Evolutionary conservation across 2,797 vertebrate species (phyloP), one percentile per base, ranked within the genome.

Genomic region (Aldrovandia affinis): DNA sequence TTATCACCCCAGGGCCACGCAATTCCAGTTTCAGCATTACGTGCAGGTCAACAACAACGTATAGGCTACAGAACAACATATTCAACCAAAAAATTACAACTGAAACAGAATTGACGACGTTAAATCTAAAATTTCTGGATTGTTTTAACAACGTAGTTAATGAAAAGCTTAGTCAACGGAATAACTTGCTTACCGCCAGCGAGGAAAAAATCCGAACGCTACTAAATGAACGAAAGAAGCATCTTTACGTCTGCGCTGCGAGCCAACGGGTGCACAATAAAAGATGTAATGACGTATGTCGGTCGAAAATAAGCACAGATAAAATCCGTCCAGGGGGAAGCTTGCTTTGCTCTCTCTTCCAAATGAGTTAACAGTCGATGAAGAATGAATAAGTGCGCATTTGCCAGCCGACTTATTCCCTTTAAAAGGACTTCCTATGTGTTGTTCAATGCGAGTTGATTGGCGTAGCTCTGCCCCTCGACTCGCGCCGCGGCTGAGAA

Each of bases 401-500:
- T n/a, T 89, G 88, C 89, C 86, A 88, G 92, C 89, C 75, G 87
- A 85, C 88, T 94, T 93, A 94, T 94, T 93, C 92, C 89, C 89
- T 84, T 88, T 91, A 91, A 91, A 91, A 91, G 89, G 90, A 87
- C 85, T 83, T 80, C 84, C n/a, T 42, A 15, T 81, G 88, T 88
- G 89, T 83, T 81, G 85, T 42, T 61, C 84, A 83, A 36, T 87
- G 30, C 33, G 87, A 89, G 89, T 93, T 93, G 93, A 95, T 94
- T 95, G 94, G 92, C 92, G 91, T 68, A 82, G 89, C 89, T 68
- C 89, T 92, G 94, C 92, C 90, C 94, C 95, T 92, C 94, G 94
- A 93, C 94, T 93, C 88, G 86, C 75, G 88, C 83, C 50, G 77
- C 84, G 86, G 90, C 92, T 90, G 92, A 89, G 89, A 91, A 92